phyloP scores from a whole-genome alignment of 2,113 vertebrate species.

The Sialia sialis region DNA sequence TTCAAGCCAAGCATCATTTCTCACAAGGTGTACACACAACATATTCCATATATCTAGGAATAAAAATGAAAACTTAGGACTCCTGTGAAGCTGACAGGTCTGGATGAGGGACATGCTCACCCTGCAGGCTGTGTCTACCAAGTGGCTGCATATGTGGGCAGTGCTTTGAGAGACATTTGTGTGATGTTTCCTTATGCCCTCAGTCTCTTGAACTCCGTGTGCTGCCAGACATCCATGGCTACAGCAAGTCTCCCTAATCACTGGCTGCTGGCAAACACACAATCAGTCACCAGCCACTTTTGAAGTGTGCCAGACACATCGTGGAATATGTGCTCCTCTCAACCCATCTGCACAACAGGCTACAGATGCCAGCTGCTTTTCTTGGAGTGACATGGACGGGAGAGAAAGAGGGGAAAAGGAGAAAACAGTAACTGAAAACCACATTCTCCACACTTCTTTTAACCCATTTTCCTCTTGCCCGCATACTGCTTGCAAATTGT shows the following conservation, averaged over 20 bases:
- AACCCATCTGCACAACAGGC: constrained; percentile 49
- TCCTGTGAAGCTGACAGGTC: neutral
- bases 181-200: neutral
- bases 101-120: neutral
- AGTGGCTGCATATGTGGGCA: neutral
- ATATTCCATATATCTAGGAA: neutral
- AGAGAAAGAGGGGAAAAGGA: neutral
- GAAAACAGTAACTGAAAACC: neutral
- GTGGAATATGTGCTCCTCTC: constrained; percentile 37
- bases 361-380: constrained; percentile 41
- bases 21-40: neutral
- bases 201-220: neutral
- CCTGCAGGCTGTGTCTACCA: neutral
- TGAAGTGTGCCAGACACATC: constrained; percentile 2
- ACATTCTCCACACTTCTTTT: neutral
- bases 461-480: neutral
- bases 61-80: neutral
- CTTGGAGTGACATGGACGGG: neutral
- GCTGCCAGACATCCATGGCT: neutral
- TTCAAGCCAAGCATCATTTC: neutral
- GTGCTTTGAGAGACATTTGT: neutral
- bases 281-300: constrained; percentile 12
- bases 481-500: neutral
- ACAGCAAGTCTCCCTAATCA: neutral
- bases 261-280: constrained; percentile 17